Conservation (phyloP, 2,797 vertebrate species). For the Loriculus beryllinus region DNA sequence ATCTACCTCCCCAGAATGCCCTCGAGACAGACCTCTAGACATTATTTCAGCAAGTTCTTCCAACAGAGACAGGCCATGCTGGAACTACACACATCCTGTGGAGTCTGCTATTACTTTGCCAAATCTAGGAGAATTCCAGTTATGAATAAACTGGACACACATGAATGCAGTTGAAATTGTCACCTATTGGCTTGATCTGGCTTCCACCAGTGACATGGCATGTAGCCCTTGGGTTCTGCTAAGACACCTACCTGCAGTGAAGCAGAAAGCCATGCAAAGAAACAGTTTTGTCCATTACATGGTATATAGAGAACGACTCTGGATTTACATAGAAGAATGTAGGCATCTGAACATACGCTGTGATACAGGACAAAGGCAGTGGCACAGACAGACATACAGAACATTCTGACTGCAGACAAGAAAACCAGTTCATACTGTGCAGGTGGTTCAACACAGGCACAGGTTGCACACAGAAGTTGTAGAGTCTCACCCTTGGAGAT, state of each 20-base stretch:
- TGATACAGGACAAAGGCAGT: background rate
- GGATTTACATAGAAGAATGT: background rate
- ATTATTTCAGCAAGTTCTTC: conserved; percentile 8
- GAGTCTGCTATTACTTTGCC: background rate
- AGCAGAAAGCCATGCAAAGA: background rate
- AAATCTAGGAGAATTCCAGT: background rate
- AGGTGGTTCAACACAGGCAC: background rate
- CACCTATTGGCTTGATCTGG: background rate
- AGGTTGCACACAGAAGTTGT: background rate
- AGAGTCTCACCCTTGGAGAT: background rate
- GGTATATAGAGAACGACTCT: background rate
- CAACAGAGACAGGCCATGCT: background rate
- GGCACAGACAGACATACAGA: background rate
- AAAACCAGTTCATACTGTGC: background rate
- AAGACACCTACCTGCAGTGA: background rate
- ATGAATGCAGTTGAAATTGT: background rate
- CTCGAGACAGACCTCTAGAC: background rate
- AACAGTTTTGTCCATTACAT: background rate
- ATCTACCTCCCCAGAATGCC: background rate
- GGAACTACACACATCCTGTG: background rate
- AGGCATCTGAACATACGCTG: background rate
- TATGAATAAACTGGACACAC: background rate
- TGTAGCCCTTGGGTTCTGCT: background rate
- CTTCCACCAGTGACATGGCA: background rate
- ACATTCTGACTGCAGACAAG: background rate